A percentile compares a stretch with the other conserved stretches of the same genome.
Evolutionary conservation across 2,797 vertebrate genomes (phyloP).

Genomic region (Hemitrygon akajei): DNA sequence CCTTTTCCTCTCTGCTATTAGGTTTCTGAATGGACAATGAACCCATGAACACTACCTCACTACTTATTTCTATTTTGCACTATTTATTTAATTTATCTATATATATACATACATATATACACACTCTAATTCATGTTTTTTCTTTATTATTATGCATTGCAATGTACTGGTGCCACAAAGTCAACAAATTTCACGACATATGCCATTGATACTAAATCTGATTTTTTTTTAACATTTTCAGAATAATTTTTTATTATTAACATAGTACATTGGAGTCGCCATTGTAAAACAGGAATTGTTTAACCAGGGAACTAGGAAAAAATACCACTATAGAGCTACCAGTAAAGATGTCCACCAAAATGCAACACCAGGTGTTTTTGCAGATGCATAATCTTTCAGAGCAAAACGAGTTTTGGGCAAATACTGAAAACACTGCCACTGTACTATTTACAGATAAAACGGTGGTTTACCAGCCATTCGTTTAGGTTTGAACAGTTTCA

Average conservation of each 20-base stretch:
- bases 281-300: slow-evolving; percentile 21
- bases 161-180: no score
- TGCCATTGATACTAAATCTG: no score
- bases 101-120: no score
- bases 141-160: no score
- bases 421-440: slow-evolving; percentile 33
- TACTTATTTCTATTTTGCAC: no score
- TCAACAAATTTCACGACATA: no score
- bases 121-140: no score
- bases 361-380: neutral
- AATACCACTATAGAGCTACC: slow-evolving; percentile 30
- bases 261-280: slow-evolving; percentile 35
- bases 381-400: slow-evolving; percentile 31
- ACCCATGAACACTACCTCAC: no score
- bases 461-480: neutral
- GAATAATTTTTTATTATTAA: slow-evolving; percentile 24
- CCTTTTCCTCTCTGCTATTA: no score
- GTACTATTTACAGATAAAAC: slow-evolving; percentile 36
- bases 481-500: slow-evolving; percentile 28
- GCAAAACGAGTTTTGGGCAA: slow-evolving; percentile 21
- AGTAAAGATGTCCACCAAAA: slow-evolving; percentile 26
- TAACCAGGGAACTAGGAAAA: slow-evolving; percentile 30
- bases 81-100: no score
- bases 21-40: no score
- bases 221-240: slow-evolving; percentile 33